phyloP scores from a whole-genome alignment of 2,797 vertebrate species.

The Enteromius unitaeniatus region DNA sequence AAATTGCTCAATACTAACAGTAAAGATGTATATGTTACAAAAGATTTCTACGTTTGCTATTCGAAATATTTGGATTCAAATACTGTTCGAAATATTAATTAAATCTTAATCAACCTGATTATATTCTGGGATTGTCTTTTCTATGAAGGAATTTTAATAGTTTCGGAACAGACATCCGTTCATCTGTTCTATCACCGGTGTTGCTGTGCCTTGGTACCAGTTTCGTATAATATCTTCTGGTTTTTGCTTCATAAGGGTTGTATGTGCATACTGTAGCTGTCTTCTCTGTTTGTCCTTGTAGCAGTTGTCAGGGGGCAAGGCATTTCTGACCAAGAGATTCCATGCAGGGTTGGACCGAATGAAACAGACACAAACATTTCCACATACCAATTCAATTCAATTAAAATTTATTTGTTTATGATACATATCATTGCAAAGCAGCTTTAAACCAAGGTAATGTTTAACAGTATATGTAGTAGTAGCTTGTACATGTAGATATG shows the following conservation, averaged over 20 bases:
- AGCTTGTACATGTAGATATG: no score
- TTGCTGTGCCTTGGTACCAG: not conserved
- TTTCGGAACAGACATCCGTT: not conserved
- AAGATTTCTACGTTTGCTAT: not conserved
- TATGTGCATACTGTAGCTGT: not conserved
- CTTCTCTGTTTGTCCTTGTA: not conserved
- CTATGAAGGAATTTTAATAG: not conserved
- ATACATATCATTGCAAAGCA: no score
- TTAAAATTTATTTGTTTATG: no score
- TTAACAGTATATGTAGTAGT: no score
- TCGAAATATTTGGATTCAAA: not conserved
- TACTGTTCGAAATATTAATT: not conserved
- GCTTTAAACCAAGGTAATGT: no score
- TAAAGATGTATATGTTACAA: not conserved
- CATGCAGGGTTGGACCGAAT: not conserved
- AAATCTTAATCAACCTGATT: not conserved
- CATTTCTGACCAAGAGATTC: conserved; percentile 4
- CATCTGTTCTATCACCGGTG: not conserved
- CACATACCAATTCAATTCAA: not conserved
- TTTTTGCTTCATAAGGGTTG: not conserved
- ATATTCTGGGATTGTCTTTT: not conserved
- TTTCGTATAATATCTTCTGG: not conserved
- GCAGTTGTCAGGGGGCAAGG: not conserved
- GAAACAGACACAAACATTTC: not conserved
- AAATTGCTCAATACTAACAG: not conserved